Base-by-base conservation (phyloP, 2,797 vertebrate species). In the Rhinella marina region DNA sequence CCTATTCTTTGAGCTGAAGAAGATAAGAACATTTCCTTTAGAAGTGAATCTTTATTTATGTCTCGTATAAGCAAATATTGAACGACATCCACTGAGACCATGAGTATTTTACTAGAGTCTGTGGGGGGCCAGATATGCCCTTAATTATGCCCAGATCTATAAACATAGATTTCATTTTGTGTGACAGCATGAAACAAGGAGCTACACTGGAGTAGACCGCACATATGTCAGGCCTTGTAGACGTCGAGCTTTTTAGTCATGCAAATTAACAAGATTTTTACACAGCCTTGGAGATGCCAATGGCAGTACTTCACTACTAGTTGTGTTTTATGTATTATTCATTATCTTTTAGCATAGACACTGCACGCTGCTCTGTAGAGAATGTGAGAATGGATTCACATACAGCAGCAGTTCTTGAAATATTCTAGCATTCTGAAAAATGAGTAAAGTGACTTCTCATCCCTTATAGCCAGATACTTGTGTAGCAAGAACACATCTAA, bases 271-370 rank as follows among this genome's bases (percentile, higher is more conserved):
- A 72, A 72, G 68, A 32, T 72, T 72, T 72, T 72, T 72, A 72
- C 68, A 72, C 68, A 41, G 68, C 68, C 68, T 72, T 72, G 68
- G 72, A 73, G 72, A 73, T 73, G 72, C 72, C 72, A 73, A 73
- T 73, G 32, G 32, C 72, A 73, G 72, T 73, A 73, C 72, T 73
- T 73, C 66, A 73, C 32, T 48, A 73, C 72, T 48, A 73, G 72
- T 73, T 73, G 72, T 73, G 72, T 73, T 73, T 73, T 73, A 73
- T 73, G 72, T 73, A 73, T 73, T 50, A 73, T 73, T 73, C 72
- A 73, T 73, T 73, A 48, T 73, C 72, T 73, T 73, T 73, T 48
- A 73, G 32, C 72, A 73, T 23, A 73, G 72, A 73, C 72, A 73
- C 72, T 32, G 68, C 68, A 72, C 52, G 25, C 48, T 56, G 72